A percentile compares a stretch with the other conserved stretches of the same genome.
Evolutionary conservation across 2,113 vertebrate genomes (phyloP).

Genomic region (Upupa epops): DNA sequence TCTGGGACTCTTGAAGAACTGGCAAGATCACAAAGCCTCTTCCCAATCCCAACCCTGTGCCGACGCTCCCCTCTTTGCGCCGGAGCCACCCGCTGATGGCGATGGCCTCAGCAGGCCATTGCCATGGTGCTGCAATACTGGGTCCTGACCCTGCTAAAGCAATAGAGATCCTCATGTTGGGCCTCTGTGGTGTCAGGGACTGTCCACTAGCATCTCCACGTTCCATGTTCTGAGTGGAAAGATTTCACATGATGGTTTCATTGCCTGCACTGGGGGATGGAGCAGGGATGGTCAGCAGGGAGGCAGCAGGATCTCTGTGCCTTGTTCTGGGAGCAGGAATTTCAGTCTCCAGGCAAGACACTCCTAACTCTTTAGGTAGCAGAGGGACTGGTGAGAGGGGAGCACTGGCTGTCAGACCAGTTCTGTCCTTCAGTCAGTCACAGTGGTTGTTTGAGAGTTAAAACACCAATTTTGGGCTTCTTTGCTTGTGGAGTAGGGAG

Average conservation of each 20-base stretch:
- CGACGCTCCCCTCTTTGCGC: not conserved
- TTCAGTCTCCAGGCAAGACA: not conserved
- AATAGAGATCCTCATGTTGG: not conserved
- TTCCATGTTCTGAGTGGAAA: not conserved
- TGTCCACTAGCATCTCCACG: rapidly evolving
- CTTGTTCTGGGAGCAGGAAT: not conserved
- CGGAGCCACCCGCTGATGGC: rapidly evolving
- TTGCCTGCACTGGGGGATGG: rapidly evolving
- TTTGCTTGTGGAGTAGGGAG: too few relatives aligned
- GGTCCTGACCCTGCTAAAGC: rapidly evolving
- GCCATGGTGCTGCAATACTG: rapidly evolving
- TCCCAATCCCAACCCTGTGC: not conserved
- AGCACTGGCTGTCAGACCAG: not conserved
- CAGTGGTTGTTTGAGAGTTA: not conserved
- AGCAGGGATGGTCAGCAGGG: not conserved
- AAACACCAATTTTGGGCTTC: not conserved
- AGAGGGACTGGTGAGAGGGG: not conserved
- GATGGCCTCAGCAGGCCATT: rapidly evolving
- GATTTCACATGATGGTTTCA: not conserved
- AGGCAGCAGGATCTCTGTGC: not conserved
- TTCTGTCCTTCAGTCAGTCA: not conserved
- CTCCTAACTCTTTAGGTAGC: not conserved
- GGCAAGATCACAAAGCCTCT: not conserved
- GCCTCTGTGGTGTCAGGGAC: not conserved
- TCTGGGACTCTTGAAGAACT: constrained; percentile 10